Percentiles rank a stretch among this genome's conserved stretches.
These are phyloP conservation scores for Drosophila tropicalis DNA, from an alignment of 1,140 invertebrate species.

Conservation along the genomic window DNA sequence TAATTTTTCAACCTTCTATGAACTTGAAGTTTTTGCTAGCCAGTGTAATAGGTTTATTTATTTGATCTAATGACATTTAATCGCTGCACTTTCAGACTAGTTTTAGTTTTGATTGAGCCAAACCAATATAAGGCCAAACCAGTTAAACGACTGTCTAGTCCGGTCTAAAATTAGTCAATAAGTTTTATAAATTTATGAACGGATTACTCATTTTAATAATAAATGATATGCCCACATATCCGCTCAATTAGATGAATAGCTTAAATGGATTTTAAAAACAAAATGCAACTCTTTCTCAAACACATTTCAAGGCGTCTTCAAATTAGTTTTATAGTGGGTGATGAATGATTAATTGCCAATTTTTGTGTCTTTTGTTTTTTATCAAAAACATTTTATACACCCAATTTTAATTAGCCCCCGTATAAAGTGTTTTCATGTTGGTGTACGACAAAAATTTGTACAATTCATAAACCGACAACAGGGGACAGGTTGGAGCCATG, in stretches of 20 bases:
- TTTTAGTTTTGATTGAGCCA: conserved; percentile 27
- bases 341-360: conserved; percentile 42
- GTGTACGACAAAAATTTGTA: conserved; percentile 22
- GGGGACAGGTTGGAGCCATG: conserved; percentile 39
- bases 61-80: conserved; percentile 29
- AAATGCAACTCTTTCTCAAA: conserved; percentile 2
- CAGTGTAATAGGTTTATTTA: conserved; percentile 24
- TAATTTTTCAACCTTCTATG: background rate
- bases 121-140: conserved; percentile 28
- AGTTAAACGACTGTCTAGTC: conserved; percentile 43
- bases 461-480: conserved; percentile 10
- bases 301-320: conserved; percentile 26
- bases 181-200: conserved; percentile 44
- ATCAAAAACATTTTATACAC: conserved; percentile 40
- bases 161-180: conserved; percentile 39
- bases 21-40: conserved; percentile 3
- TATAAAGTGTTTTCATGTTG: conserved; percentile 37
- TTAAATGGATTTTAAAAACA: background rate
- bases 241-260: conserved; percentile 24
- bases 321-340: conserved; percentile 38
- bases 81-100: conserved; percentile 24
- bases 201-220: conserved; percentile 47
- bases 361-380: conserved; percentile 19
- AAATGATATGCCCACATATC: conserved; percentile 32
- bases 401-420: conserved; percentile 29